These are phyloP conservation scores for Oenanthe oenanthe DNA, from an alignment of 2,113 vertebrate species.

Conservation along the genomic window DNA sequence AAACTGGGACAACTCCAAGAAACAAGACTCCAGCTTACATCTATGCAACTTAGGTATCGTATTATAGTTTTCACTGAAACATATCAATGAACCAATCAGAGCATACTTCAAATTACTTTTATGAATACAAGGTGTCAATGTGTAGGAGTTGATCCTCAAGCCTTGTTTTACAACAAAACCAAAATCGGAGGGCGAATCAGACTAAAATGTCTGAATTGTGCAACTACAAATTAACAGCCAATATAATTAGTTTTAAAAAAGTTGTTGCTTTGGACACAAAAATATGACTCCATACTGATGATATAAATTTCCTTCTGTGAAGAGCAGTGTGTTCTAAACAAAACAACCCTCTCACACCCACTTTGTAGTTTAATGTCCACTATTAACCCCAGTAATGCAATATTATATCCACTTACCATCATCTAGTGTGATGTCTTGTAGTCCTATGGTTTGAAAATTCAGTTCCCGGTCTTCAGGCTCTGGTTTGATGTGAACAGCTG, in stretches of 20 bases:
- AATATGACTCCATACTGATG: neutral
- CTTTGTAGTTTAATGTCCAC: neutral
- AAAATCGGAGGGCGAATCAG: neutral
- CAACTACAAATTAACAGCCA: neutral
- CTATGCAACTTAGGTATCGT: neutral
- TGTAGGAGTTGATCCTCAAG: neutral
- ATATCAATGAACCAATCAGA: neutral
- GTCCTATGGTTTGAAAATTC: constrained; percentile 92
- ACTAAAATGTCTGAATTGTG: neutral
- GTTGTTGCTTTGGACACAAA: neutral
- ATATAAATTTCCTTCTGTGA: neutral
- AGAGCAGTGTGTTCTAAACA: neutral
- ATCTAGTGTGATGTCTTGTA: constrained; percentile 98
- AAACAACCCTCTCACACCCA: neutral
- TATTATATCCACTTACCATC: constrained; percentile 85
- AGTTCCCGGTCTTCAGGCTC: constrained; percentile 92
- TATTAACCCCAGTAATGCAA: neutral
- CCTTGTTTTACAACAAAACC: neutral
- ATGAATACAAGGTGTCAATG: neutral
- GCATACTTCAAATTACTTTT: neutral
- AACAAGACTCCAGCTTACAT: neutral
- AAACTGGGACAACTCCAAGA: neutral
- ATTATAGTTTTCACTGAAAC: neutral
- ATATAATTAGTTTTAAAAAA: neutral
- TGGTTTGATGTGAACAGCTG: constrained; percentile 88